Conservation (phyloP, 2,888 invertebrate genomes). For the Eutolmus rufibarbis region DNA sequence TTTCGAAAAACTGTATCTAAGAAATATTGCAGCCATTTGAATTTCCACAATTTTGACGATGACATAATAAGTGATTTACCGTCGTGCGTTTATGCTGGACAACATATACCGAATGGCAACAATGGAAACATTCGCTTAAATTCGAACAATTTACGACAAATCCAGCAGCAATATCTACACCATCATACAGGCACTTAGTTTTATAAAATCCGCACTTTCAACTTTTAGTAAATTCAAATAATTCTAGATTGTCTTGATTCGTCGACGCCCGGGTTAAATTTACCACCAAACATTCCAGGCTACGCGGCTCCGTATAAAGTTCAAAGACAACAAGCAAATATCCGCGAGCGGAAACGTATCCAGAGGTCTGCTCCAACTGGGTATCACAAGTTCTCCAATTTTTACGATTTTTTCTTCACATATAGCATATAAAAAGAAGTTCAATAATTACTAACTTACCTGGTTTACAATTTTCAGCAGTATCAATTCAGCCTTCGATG, state of each 20-base stretch:
- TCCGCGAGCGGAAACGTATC: conserved; percentile 97
- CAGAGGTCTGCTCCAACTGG: conserved; percentile 93
- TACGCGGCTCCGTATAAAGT: conserved; percentile 71
- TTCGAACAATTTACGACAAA: conserved; percentile 59
- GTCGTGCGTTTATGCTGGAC: conserved; percentile 80
- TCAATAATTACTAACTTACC: conserved; percentile 15
- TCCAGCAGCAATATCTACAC: conserved; percentile 62
- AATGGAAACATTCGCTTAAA: conserved; percentile 54
- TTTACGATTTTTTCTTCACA: neutral
- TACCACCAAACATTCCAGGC: conserved; percentile 50
- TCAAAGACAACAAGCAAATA: conserved; percentile 92
- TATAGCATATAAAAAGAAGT: neutral
- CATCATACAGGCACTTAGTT: conserved; percentile 55
- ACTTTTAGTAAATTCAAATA: neutral
- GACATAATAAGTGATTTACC: conserved; percentile 77
- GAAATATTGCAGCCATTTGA: conserved; percentile 55
- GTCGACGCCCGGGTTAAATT: conserved; percentile 54
- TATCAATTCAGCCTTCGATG: conserved; percentile 99
- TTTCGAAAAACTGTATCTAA: neutral
- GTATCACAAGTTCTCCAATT: conserved; percentile 63
- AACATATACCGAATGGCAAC: conserved; percentile 60
- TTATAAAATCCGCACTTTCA: neutral
- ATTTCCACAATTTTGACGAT: conserved; percentile 62
- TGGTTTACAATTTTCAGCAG: conserved; percentile 74
- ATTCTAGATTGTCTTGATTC: conserved; percentile 48